Conservation (phyloP, 2,797 vertebrate species). For the Takifugu rubripes region DNA sequence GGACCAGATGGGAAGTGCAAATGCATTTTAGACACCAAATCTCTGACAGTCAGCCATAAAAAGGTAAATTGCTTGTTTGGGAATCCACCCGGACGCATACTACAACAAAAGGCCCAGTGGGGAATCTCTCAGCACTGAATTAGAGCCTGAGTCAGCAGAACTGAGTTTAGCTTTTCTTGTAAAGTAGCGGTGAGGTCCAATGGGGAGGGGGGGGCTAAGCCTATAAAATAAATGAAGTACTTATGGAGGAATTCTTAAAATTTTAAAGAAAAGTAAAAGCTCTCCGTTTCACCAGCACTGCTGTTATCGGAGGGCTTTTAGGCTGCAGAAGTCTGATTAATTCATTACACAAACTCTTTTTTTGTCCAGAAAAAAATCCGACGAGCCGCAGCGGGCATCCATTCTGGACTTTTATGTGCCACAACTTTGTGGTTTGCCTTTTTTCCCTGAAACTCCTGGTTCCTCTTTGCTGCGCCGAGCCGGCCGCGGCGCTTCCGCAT, state of each 20-base stretch:
- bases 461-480: slow-evolving; percentile 11
- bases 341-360: neutral
- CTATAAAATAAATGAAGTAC: slow-evolving; percentile 12
- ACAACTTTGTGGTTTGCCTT: slow-evolving; percentile 33
- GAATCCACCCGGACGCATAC: neutral
- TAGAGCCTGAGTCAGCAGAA: slow-evolving; percentile 46
- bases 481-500: slow-evolving; percentile 17
- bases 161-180: slow-evolving; percentile 27
- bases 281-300: neutral
- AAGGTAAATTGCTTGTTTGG: neutral
- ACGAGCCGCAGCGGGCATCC: neutral
- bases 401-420: neutral
- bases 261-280: neutral
- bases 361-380: neutral
- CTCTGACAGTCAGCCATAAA: slow-evolving; percentile 12
- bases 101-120: slow-evolving; percentile 18
- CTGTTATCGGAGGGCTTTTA: too few relatives aligned
- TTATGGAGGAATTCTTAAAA: slow-evolving; percentile 12
- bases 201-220: neutral
- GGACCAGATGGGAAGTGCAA: slow-evolving; percentile 31
- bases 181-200: slow-evolving; percentile 43
- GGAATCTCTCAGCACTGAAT: slow-evolving; percentile 1
- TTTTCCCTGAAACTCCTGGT: slow-evolving; percentile 18
- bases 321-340: too few relatives aligned
- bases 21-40: slow-evolving; percentile 18